A percentile compares a stretch with the other conserved stretches of the same genome.
phyloP scores from a whole-genome alignment of 1,140 invertebrate genomes.

The Camponotus floridanus region DNA sequence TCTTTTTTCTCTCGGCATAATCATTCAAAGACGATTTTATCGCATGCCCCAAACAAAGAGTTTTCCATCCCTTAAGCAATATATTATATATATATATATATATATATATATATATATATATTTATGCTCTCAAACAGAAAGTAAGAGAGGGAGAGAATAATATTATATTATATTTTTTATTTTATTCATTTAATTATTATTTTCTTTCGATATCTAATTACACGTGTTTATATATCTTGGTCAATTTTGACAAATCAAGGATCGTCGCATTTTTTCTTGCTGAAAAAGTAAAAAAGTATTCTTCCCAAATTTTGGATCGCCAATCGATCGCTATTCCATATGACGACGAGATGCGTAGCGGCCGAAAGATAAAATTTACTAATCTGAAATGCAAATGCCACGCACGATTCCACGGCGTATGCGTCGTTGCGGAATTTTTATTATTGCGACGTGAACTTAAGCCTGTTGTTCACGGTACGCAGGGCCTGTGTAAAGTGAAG shows the following conservation, averaged over 20 bases:
- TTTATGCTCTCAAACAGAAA: not conserved
- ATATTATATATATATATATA: not conserved
- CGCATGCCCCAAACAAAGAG: slow-evolving; percentile 11
- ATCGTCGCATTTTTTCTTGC: not conserved
- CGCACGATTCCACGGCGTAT: slow-evolving; percentile 43
- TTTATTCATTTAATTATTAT: not conserved
- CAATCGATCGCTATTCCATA: slow-evolving; percentile 23
- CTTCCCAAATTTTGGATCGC: slow-evolving; percentile 5
- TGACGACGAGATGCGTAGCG: slow-evolving; percentile 11
- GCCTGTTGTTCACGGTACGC: slow-evolving; percentile 70
- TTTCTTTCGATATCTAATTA: not conserved
- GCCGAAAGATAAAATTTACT: slow-evolving; percentile 38
- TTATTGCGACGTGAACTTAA: slow-evolving; percentile 56
- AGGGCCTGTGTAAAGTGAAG: slow-evolving; percentile 71
- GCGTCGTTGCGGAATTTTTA: slow-evolving; percentile 65
- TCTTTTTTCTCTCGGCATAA: slow-evolving; percentile 15
- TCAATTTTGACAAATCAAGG: not conserved
- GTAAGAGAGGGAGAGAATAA: too few species aligned
- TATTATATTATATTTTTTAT: not conserved
- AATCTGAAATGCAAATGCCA: slow-evolving; percentile 67
- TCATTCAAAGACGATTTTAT: slow-evolving; percentile 40
- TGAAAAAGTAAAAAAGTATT: too few species aligned
- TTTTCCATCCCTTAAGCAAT: too few species aligned
- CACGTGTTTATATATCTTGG: not conserved
- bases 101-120: not conserved